phyloP scores from a whole-genome alignment of 2,113 vertebrate species.

The Paracanthobrama guichenoti region DNA sequence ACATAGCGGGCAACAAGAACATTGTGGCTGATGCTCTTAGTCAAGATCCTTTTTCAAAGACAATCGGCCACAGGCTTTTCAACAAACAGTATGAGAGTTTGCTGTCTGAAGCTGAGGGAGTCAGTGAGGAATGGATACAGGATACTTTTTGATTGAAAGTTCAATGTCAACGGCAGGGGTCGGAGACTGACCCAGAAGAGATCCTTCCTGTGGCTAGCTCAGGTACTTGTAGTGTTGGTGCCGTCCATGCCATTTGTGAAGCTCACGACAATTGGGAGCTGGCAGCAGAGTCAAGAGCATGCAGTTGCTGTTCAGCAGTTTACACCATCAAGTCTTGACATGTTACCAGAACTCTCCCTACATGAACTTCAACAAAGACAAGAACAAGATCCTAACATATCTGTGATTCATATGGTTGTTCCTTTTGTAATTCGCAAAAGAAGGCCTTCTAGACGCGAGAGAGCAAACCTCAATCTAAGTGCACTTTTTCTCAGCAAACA shows the following conservation, averaged over 20 bases:
- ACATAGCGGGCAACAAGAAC: constrained; percentile 17
- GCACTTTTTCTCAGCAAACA: too few species aligned
- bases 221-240: neutral
- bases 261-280: neutral
- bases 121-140: constrained; percentile 11
- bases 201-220: too few species aligned
- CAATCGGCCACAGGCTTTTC: neutral
- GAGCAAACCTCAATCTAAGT: neutral
- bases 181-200: neutral
- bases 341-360: neutral
- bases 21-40: constrained; percentile 27
- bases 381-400: neutral
- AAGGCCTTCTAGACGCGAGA: neutral
- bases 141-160: constrained; percentile 15
- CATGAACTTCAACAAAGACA: constrained; percentile 23
- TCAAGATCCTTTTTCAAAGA: neutral
- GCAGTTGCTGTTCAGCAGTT: constrained; percentile 26
- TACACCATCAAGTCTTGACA: neutral
- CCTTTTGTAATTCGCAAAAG: neutral
- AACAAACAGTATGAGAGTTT: neutral
- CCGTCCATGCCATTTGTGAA: constrained; percentile 26
- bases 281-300: neutral
- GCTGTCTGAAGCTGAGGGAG: neutral
- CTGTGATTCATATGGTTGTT: neutral
- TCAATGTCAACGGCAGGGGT: neutral